These are phyloP conservation scores for Nomada ruficornis DNA, from an alignment of 2,888 invertebrate species.

Conservation along the genomic window DNA sequence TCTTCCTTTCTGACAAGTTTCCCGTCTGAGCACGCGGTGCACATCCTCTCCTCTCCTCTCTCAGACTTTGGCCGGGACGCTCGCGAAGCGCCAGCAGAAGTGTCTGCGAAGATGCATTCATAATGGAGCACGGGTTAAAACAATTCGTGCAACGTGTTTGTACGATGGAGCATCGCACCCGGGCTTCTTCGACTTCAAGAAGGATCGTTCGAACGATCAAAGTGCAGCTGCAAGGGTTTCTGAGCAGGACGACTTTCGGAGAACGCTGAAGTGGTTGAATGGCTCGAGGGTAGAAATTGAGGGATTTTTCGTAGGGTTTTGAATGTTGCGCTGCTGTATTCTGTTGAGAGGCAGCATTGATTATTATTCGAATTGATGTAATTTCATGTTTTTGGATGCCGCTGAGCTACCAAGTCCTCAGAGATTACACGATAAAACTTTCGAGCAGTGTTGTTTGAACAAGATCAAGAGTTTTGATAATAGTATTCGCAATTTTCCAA, in stretches of 20 bases:
- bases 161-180: background rate
- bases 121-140: slow-evolving; percentile 64
- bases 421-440: background rate
- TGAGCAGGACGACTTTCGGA: background rate
- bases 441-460: too few species aligned
- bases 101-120: slow-evolving; percentile 58
- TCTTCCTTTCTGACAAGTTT: slow-evolving; percentile 40
- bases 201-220: slow-evolving; percentile 19
- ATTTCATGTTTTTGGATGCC: background rate
- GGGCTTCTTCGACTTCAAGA: background rate
- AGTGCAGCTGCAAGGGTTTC: background rate
- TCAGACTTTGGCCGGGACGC: slow-evolving; percentile 22
- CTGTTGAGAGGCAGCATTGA: background rate
- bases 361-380: background rate
- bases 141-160: slow-evolving; percentile 46
- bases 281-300: background rate
- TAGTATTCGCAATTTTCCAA: background rate
- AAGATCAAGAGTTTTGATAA: background rate
- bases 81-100: slow-evolving; percentile 31
- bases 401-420: background rate
- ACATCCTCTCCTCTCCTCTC: slow-evolving; percentile 2
- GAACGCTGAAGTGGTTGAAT: background rate
- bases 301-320: background rate
- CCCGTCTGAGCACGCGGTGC: slow-evolving; percentile 58
- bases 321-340: background rate